A percentile compares a stretch with the other conserved stretches of the same genome.
Conservation (phyloP, 2,888 invertebrate genomes). For the Machimus atricapillus region DNA sequence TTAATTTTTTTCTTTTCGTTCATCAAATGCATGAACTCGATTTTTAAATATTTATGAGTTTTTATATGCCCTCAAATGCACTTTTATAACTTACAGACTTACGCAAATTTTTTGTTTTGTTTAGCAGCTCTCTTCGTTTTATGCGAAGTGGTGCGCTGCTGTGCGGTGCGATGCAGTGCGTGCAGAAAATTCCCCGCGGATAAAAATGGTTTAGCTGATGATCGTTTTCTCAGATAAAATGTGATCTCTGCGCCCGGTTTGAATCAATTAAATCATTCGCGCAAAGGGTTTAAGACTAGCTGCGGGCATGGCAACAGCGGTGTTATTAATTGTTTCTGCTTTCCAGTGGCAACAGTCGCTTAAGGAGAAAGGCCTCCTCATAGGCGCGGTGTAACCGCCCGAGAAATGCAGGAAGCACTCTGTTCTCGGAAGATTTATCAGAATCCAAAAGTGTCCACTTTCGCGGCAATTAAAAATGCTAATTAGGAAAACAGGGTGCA, state of each 20-base stretch:
- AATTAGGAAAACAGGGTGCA: not conserved
- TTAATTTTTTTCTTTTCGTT: not conserved
- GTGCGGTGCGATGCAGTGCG: not conserved
- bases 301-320: not conserved
- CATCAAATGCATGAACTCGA: not conserved
- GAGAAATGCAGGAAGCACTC: not conserved
- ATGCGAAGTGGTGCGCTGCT: not conserved
- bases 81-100: not conserved
- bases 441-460: not conserved
- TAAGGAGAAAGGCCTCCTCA: not conserved
- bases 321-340: not conserved
- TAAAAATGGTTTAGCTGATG: not conserved
- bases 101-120: not conserved
- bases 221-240: not conserved
- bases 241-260: not conserved
- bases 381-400: not conserved
- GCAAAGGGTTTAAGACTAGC: not conserved
- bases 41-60: constrained; percentile 19
- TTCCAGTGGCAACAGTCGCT: not conserved
- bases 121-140: not conserved
- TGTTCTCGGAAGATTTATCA: not conserved
- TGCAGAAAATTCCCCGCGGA: not conserved
- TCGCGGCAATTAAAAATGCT: not conserved
- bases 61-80: not conserved
- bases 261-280: not conserved